Percentiles rank a stretch among this genome's conserved stretches.
phyloP scores from a whole-genome alignment of 2,888 invertebrate genomes.

The Acrocera orbiculus region DNA sequence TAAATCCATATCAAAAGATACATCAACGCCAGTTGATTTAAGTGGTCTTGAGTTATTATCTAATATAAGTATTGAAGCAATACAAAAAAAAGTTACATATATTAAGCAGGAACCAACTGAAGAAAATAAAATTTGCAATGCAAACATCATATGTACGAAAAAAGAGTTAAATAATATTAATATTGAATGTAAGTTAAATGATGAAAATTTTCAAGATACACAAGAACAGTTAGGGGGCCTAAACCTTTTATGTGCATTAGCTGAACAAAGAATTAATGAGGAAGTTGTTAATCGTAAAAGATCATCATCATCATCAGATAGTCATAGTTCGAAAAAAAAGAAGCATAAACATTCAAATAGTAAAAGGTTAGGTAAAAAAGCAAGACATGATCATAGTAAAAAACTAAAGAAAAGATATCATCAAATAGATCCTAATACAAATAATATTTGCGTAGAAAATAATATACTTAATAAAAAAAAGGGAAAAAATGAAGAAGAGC shows the following conservation, averaged over 20 bases:
- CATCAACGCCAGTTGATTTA: conserved; percentile 40
- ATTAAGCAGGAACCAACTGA: conserved; percentile 24
- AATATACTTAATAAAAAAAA: no score
- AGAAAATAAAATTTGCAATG: conserved; percentile 20
- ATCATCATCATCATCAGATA: conserved; percentile 17
- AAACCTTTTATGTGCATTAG: conserved; percentile 63
- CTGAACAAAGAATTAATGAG: conserved; percentile 67
- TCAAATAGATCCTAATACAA: conserved; percentile 28
- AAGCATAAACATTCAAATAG: conserved; percentile 34
- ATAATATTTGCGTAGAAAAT: no score
- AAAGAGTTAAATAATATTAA: not conserved
- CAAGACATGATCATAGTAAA: conserved; percentile 16
- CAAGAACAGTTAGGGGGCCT: conserved; percentile 43
- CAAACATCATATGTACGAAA: not conserved
- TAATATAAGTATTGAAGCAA: conserved; percentile 66
- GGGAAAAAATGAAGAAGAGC: conserved; percentile 24
- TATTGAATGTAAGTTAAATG: not conserved
- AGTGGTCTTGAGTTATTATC: conserved; percentile 68
- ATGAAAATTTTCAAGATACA: conserved; percentile 7
- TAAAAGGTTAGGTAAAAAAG: conserved; percentile 29
- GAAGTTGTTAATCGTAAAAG: conserved; percentile 34
- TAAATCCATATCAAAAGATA: conserved; percentile 18
- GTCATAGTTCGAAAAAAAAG: conserved; percentile 19
- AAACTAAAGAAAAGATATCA: conserved; percentile 8
- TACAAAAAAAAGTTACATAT: conserved; percentile 24